Conservation (phyloP, 2,888 invertebrate genomes). For the Mythimna ferrago region DNA sequence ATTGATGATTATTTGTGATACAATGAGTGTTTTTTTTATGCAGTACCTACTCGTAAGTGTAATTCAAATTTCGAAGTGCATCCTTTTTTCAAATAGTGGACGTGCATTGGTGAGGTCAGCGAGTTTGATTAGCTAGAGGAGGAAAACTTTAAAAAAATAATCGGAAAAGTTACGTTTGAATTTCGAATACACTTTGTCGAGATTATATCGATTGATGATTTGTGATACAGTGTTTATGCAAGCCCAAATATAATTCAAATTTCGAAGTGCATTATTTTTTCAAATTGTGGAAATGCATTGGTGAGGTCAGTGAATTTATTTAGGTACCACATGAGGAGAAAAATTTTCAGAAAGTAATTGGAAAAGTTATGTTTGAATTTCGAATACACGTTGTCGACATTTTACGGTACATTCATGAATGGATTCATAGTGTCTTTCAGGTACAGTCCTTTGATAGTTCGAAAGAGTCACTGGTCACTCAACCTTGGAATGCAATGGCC, state of each 20-base stretch:
- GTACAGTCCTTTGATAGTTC: too few species aligned
- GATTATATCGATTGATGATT: constrained; percentile 29
- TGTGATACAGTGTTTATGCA: constrained; percentile 15
- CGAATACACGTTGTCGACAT: neutral
- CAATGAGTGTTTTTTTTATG: constrained; percentile 1
- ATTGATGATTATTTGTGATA: constrained; percentile 24
- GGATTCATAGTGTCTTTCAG: neutral
- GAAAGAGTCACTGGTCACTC: too few species aligned
- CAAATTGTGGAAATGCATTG: neutral
- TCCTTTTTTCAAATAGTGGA: constrained; percentile 1
- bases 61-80: neutral
- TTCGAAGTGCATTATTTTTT: constrained; percentile 6
- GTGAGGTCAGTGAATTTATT: neutral
- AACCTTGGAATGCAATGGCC: too few species aligned
- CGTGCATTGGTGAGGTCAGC: neutral
- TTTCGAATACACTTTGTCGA: neutral
- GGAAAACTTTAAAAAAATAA: neutral
- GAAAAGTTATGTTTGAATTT: neutral
- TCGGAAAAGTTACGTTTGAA: neutral
- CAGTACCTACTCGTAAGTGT: too few species aligned
- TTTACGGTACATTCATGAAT: too few species aligned
- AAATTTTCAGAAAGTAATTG: neutral
- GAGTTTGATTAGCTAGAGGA: neutral
- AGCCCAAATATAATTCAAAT: neutral
- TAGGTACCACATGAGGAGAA: neutral